A percentile compares a stretch with the other conserved stretches of the same genome.
Conservation (phyloP, 2,113 vertebrate genomes). For the Heloderma charlesbogerti region DNA sequence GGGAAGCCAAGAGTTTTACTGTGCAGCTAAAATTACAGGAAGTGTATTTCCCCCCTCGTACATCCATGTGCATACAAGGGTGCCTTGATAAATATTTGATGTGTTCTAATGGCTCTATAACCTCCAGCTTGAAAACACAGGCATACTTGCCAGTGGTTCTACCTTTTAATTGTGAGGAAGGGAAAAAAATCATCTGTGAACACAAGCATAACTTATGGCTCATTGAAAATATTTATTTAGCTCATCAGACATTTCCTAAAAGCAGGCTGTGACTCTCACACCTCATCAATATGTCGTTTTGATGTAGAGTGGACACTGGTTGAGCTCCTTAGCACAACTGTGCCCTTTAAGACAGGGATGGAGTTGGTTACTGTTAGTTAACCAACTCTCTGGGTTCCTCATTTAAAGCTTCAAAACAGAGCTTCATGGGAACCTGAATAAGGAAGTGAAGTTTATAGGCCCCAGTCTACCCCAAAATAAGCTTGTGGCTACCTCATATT, state of each 20-base stretch:
- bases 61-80: neutral
- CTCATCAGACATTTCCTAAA: neutral
- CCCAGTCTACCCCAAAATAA: neutral
- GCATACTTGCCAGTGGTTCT: accelerated
- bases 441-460: neutral
- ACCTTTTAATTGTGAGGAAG: neutral
- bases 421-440: neutral
- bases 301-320: neutral
- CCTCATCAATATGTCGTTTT: neutral
- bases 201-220: accelerated
- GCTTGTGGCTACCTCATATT: neutral
- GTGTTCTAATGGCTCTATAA: neutral
- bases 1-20: accelerated
- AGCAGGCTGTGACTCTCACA: neutral
- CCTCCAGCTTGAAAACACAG: accelerated
- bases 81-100: constrained; percentile 28
- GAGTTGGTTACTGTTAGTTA: neutral
- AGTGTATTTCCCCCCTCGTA: neutral
- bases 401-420: neutral
- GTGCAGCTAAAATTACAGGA: neutral
- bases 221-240: neutral
- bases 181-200: constrained; percentile 18
- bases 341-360: neutral
- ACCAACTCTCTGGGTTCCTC: neutral
- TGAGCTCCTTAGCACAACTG: accelerated